phyloP scores from a whole-genome alignment of 2,888 invertebrate genomes.

The Chloromyia formosa region DNA sequence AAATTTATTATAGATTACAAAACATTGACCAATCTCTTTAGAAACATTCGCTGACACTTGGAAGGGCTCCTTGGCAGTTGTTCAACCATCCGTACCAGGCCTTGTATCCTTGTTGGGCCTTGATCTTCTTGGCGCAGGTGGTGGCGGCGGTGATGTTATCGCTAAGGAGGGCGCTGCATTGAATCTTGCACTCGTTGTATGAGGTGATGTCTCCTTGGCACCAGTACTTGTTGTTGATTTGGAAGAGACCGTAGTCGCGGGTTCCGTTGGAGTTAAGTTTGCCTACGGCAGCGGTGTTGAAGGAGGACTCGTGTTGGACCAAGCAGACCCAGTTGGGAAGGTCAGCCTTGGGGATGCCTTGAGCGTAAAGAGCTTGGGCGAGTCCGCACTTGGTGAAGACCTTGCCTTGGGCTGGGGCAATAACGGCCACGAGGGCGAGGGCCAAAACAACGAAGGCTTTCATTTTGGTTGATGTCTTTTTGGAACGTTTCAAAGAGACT shows the following conservation, averaged over 20 bases:
- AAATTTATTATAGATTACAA: too few species aligned
- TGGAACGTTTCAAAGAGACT: slow-evolving; percentile 27
- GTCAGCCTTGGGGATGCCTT: slow-evolving; percentile 35
- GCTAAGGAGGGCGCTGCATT: slow-evolving; percentile 8
- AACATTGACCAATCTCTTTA: slow-evolving; percentile 4
- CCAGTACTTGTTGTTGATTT: slow-evolving; percentile 41
- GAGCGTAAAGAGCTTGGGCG: slow-evolving; percentile 13
- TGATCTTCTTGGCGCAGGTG: slow-evolving; percentile 38
- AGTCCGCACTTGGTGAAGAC: slow-evolving; percentile 36
- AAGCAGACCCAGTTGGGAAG: slow-evolving; percentile 29
- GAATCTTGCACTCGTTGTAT: slow-evolving; percentile 22
- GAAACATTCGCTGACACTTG: slow-evolving; percentile 32
- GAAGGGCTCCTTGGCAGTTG: slow-evolving; percentile 22
- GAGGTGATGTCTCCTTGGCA: slow-evolving; percentile 38
- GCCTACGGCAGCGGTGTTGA: slow-evolving; percentile 32
- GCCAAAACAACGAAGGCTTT: slow-evolving; percentile 40
- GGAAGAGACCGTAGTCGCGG: slow-evolving; percentile 40
- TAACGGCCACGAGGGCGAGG: slow-evolving; percentile 26
- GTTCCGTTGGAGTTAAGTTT: slow-evolving; percentile 32
- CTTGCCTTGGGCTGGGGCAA: slow-evolving; percentile 26
- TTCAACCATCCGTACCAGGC: slow-evolving; percentile 39
- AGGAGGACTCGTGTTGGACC: slow-evolving; percentile 30
- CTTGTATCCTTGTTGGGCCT: slow-evolving; percentile 36
- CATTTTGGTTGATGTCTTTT: slow-evolving; percentile 5
- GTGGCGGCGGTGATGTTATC: slow-evolving; percentile 28